A percentile compares a stretch with the other conserved stretches of the same genome.
Evolutionary conservation across 2,797 vertebrate species (phyloP).

Genomic region (Pachyuromys duprasi): DNA sequence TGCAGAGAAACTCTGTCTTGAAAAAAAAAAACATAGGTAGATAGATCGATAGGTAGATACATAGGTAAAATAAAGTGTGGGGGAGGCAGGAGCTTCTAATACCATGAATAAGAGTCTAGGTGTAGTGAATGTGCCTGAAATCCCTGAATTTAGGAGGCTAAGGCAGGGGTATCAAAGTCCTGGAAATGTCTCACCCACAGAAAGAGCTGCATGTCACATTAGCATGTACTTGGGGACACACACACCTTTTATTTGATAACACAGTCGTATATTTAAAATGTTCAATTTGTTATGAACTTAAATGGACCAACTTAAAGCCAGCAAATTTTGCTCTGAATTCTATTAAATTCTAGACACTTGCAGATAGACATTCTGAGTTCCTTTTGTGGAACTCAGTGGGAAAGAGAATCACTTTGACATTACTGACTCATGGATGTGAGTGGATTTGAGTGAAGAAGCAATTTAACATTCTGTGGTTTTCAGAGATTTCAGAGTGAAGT

Average conservation of each 20-base stretch:
- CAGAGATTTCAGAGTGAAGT: neutral
- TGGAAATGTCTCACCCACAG: neutral
- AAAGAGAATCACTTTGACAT: conserved; percentile 24
- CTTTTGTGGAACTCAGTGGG: conserved; percentile 39
- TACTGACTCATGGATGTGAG: neutral
- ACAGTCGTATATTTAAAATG: neutral
- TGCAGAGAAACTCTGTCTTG: no score
- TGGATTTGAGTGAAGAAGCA: conserved; percentile 17
- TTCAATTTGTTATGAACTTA: conserved; percentile 6
- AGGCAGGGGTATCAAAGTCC: neutral
- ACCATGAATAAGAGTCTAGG: neutral
- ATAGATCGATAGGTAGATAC: no score
- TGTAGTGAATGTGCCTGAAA: neutral
- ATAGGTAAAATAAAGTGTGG: neutral
- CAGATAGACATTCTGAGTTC: neutral
- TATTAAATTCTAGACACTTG: neutral
- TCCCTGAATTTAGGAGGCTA: neutral
- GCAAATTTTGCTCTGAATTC: neutral
- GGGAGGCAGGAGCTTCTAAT: neutral
- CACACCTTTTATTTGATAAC: neutral
- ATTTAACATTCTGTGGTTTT: conserved; percentile 5
- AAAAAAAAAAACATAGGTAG: no score
- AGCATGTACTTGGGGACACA: neutral
- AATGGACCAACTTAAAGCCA: neutral
- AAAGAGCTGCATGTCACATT: neutral